These are phyloP conservation scores for Drosophila robusta DNA, from an alignment of 2,888 invertebrate genomes.

Conservation along the genomic window DNA sequence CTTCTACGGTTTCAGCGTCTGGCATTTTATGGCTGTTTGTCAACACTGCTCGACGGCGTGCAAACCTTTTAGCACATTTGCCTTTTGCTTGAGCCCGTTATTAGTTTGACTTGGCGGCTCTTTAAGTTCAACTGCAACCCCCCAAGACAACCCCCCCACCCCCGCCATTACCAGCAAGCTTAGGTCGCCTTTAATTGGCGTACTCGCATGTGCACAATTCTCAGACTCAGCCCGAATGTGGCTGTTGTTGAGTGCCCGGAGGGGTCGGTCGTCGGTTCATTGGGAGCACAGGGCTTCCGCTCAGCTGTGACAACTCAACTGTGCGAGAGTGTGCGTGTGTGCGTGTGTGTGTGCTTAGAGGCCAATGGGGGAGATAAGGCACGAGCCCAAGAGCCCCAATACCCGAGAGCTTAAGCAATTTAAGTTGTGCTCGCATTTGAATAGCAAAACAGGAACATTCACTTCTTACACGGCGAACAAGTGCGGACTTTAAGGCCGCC, in stretches of 20 bases:
- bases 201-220: conserved; percentile 9
- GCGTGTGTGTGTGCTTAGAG: conserved; percentile 13
- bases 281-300: conserved; percentile 39
- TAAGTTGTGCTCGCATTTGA: conserved; percentile 31
- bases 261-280: conserved; percentile 20
- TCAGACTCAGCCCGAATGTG: not conserved
- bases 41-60: conserved; percentile 41
- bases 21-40: conserved; percentile 64
- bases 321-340: conserved; percentile 10
- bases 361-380: conserved; percentile 48
- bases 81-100: conserved; percentile 47
- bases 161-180: too few relatives aligned
- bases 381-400: conserved; percentile 31
- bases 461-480: not conserved
- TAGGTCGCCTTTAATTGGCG: conserved; percentile 50
- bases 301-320: conserved; percentile 50
- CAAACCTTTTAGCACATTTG: conserved; percentile 65
- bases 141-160: not conserved
- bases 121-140: conserved; percentile 46
- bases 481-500: too few relatives aligned
- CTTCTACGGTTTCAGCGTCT: conserved; percentile 47
- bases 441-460: conserved; percentile 9
- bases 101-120: conserved; percentile 53
- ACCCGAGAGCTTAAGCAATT: conserved; percentile 27
- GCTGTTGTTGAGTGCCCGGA: not conserved